Percentiles rank a stretch among this genome's conserved stretches.
phyloP scores from a whole-genome alignment of 2,797 vertebrate genomes.

The Sebastes oblongus region DNA sequence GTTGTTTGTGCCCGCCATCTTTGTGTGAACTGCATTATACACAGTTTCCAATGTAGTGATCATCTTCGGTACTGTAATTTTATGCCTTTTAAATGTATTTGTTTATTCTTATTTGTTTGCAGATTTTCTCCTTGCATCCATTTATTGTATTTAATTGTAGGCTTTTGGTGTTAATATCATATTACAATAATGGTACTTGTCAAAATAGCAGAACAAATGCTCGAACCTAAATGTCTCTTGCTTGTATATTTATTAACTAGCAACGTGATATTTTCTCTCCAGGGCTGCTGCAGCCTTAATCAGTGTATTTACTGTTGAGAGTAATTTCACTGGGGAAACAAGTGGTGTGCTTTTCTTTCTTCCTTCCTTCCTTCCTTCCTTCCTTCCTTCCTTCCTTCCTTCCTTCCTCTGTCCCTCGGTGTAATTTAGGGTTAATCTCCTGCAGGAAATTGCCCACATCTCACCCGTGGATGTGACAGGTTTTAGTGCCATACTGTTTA shows the following conservation, averaged over 20 bases:
- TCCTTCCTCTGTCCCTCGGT: conserved; percentile 31
- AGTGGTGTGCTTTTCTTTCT: conserved; percentile 11
- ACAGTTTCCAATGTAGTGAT: conserved; percentile 29
- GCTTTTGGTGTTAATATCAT: conserved; percentile 55
- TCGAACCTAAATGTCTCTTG: conserved; percentile 49
- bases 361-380: not conserved
- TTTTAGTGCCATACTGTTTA: conserved; percentile 62
- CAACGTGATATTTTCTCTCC: conserved; percentile 45
- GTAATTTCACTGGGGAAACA: conserved; percentile 46
- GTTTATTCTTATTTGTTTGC: conserved; percentile 29
- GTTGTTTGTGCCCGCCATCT: conserved; percentile 47
- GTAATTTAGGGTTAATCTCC: conserved; percentile 64
- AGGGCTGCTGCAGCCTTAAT: conserved; percentile 46
- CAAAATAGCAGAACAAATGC: conserved; percentile 58
- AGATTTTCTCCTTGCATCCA: conserved; percentile 33
- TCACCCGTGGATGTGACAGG: conserved; percentile 59
- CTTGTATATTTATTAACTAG: conserved; percentile 71
- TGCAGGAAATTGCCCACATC: conserved; percentile 62
- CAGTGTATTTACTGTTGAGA: conserved; percentile 40
- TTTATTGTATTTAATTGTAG: conserved; percentile 62
- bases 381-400: conserved; percentile 13
- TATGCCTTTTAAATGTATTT: conserved; percentile 45
- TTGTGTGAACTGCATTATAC: conserved; percentile 31
- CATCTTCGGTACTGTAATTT: conserved; percentile 24
- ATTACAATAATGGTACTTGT: conserved; percentile 48